These are phyloP conservation scores for Cryptoleucopteryx plumbea DNA, from an alignment of 2,113 vertebrate genomes.

Conservation along the genomic window DNA sequence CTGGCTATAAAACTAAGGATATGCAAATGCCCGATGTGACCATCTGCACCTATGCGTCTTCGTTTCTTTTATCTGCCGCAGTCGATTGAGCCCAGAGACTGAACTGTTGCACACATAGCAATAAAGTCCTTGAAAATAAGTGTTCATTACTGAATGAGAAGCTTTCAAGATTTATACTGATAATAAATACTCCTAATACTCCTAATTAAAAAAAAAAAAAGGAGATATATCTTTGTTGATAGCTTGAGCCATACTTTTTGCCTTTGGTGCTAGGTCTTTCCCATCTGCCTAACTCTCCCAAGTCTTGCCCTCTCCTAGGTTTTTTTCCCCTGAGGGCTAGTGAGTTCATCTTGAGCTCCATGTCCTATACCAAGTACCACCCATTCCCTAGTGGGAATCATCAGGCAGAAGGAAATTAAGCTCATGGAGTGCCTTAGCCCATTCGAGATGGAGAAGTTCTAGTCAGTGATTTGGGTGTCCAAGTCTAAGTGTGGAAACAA, in stretches of 20 bases:
- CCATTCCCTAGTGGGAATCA: too few species aligned
- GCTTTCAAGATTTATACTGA: not conserved
- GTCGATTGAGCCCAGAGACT: not conserved
- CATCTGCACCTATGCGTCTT: not conserved
- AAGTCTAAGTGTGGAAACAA: not conserved
- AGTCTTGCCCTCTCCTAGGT: not conserved
- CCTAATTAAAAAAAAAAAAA: not conserved
- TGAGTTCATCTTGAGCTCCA: not conserved
- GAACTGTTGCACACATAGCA: not conserved
- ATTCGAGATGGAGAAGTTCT: not conserved
- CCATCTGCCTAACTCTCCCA: too few species aligned
- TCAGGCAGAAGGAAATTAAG: not conserved
- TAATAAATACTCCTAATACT: not conserved
- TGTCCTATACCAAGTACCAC: not conserved
- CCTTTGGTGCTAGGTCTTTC: not conserved
- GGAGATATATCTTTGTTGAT: not conserved
- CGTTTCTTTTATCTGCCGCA: not conserved
- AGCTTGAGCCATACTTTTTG: not conserved
- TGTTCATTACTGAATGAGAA: not conserved
- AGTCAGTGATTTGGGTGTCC: not conserved
- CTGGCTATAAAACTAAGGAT: not conserved
- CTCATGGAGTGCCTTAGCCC: fast-evolving
- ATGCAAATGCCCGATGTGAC: not conserved
- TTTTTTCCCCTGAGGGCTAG: too few species aligned
- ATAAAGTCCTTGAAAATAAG: not conserved